phyloP scores from a whole-genome alignment of 2,113 vertebrate genomes.

The Leuciscus idus region DNA sequence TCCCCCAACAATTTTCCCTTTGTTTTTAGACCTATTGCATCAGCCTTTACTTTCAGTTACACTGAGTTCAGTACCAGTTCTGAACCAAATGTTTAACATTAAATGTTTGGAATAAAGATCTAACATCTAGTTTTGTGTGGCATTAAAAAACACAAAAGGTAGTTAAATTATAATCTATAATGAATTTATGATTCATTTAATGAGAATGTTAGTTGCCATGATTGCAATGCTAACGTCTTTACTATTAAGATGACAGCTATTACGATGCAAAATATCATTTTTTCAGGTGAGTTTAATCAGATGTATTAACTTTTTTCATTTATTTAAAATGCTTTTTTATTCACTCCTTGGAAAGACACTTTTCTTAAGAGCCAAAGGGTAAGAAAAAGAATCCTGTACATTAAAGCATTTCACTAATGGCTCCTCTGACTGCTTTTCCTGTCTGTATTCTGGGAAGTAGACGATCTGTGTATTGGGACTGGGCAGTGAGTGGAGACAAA shows the following conservation, averaged over 20 bases:
- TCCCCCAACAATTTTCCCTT: not conserved
- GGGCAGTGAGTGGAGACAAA: slow-evolving; percentile 20
- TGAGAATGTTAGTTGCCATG: not conserved
- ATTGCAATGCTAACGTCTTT: not conserved
- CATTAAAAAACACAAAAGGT: not conserved
- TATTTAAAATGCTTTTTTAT: not conserved
- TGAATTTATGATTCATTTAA: not conserved
- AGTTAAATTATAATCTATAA: not conserved
- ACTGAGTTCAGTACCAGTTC: not conserved
- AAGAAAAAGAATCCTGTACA: slow-evolving; percentile 45
- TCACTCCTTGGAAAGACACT: not conserved
- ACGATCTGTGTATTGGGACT: slow-evolving; percentile 37
- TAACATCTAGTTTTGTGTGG: not conserved
- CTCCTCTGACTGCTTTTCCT: slow-evolving; percentile 52
- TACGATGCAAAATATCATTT: not conserved
- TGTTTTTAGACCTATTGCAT: not conserved
- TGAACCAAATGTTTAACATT: not conserved
- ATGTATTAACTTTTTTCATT: not conserved
- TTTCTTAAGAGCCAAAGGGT: slow-evolving; percentile 2
- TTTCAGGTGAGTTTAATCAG: not conserved
- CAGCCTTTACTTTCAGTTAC: not conserved
- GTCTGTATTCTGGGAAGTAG: slow-evolving; percentile 55
- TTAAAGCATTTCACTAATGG: slow-evolving; percentile 59
- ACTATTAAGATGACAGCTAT: not conserved
- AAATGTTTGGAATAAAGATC: not conserved